A percentile compares a stretch with the other conserved stretches of the same genome.
phyloP scores from a whole-genome alignment of 2,113 vertebrate genomes.

The Prionailurus viverrinus region DNA sequence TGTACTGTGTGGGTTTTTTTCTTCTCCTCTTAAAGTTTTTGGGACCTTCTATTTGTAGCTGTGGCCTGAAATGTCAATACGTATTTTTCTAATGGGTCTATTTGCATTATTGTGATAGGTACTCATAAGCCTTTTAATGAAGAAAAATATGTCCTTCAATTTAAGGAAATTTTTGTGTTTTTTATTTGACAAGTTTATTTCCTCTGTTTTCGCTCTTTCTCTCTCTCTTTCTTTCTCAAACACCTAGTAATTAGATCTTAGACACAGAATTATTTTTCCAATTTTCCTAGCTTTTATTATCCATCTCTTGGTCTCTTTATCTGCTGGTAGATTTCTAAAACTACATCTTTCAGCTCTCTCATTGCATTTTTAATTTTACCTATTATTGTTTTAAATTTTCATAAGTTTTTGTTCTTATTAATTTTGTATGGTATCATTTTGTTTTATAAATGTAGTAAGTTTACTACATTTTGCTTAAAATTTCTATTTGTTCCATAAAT shows the following conservation, averaged over 20 bases:
- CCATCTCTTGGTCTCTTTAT: not conserved
- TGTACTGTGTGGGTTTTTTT: not conserved
- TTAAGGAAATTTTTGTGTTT: not conserved
- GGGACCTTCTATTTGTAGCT: not conserved
- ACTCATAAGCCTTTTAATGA: not conserved
- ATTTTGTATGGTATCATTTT: not conserved
- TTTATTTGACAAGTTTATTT: not conserved
- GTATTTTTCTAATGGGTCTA: not conserved
- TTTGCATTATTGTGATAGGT: not conserved
- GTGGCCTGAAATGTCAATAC: not conserved
- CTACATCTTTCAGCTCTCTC: not conserved
- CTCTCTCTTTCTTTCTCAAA: not conserved
- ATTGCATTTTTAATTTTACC: not conserved
- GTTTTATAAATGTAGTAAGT: not conserved
- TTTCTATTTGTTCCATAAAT: not conserved
- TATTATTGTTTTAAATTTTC: conserved; percentile 32
- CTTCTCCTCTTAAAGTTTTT: not conserved
- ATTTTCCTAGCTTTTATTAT: not conserved
- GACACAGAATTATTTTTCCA: not conserved
- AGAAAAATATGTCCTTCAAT: not conserved
- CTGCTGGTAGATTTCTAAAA: not conserved
- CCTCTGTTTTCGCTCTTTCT: not conserved
- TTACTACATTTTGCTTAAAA: not conserved
- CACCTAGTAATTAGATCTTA: not conserved
- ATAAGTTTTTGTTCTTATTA: not conserved